Conservation (phyloP, 1,140 invertebrate species). For the Drosophila pseudoananassae region DNA sequence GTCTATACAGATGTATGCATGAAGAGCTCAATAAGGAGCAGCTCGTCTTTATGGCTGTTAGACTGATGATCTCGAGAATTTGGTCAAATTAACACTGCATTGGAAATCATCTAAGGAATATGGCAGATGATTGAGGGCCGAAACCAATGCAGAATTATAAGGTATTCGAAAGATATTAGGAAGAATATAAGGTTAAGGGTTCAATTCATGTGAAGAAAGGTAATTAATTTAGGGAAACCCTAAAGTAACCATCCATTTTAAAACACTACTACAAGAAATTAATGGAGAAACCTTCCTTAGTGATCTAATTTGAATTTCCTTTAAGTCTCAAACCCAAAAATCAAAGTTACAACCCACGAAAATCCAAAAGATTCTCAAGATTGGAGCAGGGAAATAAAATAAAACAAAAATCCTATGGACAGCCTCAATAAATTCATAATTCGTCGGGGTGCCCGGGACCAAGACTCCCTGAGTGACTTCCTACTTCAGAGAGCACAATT, state of each 20-base stretch:
- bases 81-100: conserved; percentile 71
- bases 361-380: conserved; percentile 41
- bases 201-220: background rate
- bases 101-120: conserved; percentile 6
- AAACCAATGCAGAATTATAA: background rate
- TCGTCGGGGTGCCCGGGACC: conserved; percentile 38
- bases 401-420: conserved; percentile 55
- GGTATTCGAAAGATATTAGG: background rate
- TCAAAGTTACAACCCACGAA: conserved; percentile 42
- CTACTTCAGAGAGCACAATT: conserved; percentile 51
- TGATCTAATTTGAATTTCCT: conserved; percentile 30
- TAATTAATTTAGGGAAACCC: background rate
- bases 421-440: conserved; percentile 58
- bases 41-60: conserved; percentile 29
- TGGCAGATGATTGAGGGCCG: background rate
- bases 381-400: conserved; percentile 16
- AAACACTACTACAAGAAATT: too few species aligned
- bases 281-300: background rate
- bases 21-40: conserved; percentile 21
- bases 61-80: conserved; percentile 65
- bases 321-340: conserved; percentile 27
- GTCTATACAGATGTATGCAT: conserved; percentile 8
- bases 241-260: background rate
- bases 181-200: background rate
- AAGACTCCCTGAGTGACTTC: conserved; percentile 41